A percentile compares a stretch with the other conserved stretches of the same genome.
These are phyloP conservation scores for Dolichomitus sp. DNA, from an alignment of 2,888 invertebrate genomes.

Conservation along the genomic window DNA sequence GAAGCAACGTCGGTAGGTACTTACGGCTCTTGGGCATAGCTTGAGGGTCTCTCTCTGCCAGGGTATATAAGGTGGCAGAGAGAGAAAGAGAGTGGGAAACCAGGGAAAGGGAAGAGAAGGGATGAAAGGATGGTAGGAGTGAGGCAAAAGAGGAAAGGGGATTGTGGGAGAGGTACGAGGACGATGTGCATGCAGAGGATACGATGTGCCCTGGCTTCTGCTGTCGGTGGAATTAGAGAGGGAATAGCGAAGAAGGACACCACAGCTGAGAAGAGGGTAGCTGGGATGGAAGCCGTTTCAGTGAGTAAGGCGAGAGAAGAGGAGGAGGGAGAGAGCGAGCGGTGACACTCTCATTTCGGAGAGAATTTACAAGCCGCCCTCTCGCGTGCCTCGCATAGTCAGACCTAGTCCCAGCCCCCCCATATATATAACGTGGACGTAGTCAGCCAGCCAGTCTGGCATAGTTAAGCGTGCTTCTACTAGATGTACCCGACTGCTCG, in stretches of 20 bases:
- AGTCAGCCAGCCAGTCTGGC: conserved; percentile 78
- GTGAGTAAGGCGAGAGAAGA: conserved; percentile 51
- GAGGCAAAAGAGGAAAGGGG: conserved; percentile 21
- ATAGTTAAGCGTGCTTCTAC: conserved; percentile 80
- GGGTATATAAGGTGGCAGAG: conserved; percentile 13
- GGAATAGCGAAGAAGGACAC: conserved; percentile 66
- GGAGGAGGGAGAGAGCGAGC: conserved; percentile 69
- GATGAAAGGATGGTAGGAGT: conserved; percentile 17
- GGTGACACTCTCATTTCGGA: conserved; percentile 86
- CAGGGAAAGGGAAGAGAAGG: not conserved
- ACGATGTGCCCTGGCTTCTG: conserved; percentile 68
- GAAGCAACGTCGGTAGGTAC: conserved; percentile 64
- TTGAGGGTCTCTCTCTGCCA: conserved; percentile 42
- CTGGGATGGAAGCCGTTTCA: conserved; percentile 62
- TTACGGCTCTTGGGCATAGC: conserved; percentile 54
- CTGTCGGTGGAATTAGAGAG: conserved; percentile 67
- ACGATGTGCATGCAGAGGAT: conserved; percentile 64
- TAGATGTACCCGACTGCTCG: conserved; percentile 76
- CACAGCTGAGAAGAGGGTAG: conserved; percentile 54
- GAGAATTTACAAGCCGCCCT: conserved; percentile 85
- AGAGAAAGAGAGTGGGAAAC: not conserved
- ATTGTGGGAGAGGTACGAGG: conserved; percentile 46
- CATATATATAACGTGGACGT: conserved; percentile 69
- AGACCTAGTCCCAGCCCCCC: conserved; percentile 81
- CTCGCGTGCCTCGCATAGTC: conserved; percentile 86